These are phyloP conservation scores for Brachionus asplanchnoidis DNA, from an alignment of 1,140 invertebrate species.

Conservation along the genomic window DNA sequence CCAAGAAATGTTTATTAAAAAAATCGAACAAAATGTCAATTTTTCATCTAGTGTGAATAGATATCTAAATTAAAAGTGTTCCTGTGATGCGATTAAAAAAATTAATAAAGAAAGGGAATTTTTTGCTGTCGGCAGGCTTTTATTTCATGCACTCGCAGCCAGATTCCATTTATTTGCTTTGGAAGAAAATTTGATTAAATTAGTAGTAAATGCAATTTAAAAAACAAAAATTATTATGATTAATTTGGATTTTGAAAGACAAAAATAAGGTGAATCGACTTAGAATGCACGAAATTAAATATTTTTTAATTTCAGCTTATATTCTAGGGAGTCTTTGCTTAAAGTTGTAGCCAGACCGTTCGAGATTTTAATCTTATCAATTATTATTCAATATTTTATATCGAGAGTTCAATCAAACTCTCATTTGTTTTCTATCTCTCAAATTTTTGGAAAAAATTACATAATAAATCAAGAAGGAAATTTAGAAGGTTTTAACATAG, in stretches of 20 bases:
- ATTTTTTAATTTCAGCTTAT: neutral
- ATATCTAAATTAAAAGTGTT: neutral
- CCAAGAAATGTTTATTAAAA: neutral
- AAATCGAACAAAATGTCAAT: neutral
- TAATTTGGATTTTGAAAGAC: neutral
- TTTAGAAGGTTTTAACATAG: neutral
- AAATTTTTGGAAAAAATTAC: neutral
- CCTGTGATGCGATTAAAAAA: neutral
- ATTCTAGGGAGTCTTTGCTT: neutral
- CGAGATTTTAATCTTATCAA: neutral
- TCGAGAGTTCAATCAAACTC: neutral
- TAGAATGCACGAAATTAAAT: neutral
- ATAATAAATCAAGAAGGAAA: neutral
- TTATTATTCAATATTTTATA: neutral
- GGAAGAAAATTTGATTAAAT: neutral
- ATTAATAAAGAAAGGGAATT: neutral
- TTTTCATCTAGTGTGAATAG: neutral
- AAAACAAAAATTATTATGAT: neutral
- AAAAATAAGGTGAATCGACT: neutral
- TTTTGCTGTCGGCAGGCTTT: neutral
- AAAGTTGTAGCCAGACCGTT: neutral
- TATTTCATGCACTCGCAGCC: neutral
- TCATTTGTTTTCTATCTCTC: neutral
- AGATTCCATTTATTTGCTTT: neutral
- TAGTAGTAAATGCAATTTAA: neutral